Base-by-base conservation (phyloP, 1,140 invertebrate species). In the Euschistus heros region DNA sequence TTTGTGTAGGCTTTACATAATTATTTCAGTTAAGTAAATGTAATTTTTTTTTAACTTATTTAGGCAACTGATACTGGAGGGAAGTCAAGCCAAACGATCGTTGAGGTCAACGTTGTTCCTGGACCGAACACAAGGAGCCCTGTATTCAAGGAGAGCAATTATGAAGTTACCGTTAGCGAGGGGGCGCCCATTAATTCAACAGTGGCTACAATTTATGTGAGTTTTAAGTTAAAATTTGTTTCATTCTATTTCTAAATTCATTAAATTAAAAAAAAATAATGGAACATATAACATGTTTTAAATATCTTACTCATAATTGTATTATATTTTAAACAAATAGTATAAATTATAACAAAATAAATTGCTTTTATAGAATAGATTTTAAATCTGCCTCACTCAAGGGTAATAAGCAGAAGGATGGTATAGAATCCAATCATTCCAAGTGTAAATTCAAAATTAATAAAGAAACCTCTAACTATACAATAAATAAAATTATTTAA, bases 81-180 rank as follows among this genome's bases (percentile, higher is more conserved):
- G 8, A 74, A 75, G 64, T 75, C 70, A 7, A 75, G 74, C 5
- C 89, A 93, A 72, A 88, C 86, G 0, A 91, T 93, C 67, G 84
- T 93, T 8, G 91, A 94, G 74, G 81, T 94, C 14, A 83, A 83
- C 30, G 83, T 91, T 0, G 82, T 84, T 50, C 85, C 89, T 0
- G 91, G 91, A 15, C 91, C 91, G 0, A 94, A 94, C 71, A 88
- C 88, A 0, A 82, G 87, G 65, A 85, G 89, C 6, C 92, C 92
- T 0, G 81, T 86, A 50, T 94, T 94, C 73, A 79, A 84, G 8
- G 84, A 89, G 66, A 76, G 82, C 20, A 81, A 87, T 7, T 93
- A 94, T 73, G 88, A 91, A 73, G 88, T 90, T 1, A 86, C 89
- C 71, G 87, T 94, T 6, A 92, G 89, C 69, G 91, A 93, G 74